These are phyloP conservation scores for Bufo bufo DNA, from an alignment of 2,113 vertebrate genomes.

Conservation along the genomic window DNA sequence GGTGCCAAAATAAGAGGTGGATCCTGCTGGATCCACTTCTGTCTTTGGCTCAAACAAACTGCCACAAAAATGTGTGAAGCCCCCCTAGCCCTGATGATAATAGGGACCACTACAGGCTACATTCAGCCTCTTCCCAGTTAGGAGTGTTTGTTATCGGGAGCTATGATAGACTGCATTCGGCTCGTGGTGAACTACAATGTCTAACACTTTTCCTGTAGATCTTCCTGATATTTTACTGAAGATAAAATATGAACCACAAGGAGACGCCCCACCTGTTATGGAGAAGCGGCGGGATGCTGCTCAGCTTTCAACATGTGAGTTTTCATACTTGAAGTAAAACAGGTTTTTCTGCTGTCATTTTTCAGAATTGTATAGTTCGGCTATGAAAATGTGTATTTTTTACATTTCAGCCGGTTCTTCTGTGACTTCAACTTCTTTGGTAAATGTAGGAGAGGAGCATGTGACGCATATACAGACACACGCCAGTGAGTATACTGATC, in stretches of 20 bases:
- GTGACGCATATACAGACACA: not conserved
- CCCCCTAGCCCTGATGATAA: too few relatives aligned
- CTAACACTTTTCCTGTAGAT: not conserved
- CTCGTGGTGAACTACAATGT: not conserved
- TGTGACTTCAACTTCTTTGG: not conserved
- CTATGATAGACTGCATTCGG: not conserved
- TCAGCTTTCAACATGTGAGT: not conserved
- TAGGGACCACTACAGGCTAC: too few relatives aligned
- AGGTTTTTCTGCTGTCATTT: not conserved
- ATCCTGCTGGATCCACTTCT: too few relatives aligned
- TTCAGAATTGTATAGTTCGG: not conserved
- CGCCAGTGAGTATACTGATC: not conserved
- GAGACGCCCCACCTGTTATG: not conserved
- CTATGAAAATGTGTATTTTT: not conserved
- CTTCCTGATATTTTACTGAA: conserved; percentile 23
- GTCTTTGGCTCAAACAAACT: too few relatives aligned
- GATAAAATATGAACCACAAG: not conserved
- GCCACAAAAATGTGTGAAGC: too few relatives aligned
- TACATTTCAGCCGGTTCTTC: not conserved
- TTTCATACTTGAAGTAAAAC: not conserved
- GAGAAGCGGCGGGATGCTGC: not conserved
- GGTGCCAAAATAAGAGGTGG: too few relatives aligned
- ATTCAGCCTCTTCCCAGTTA: too few relatives aligned
- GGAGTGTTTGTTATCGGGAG: not conserved
- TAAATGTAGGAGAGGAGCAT: not conserved